These are phyloP conservation scores for Tricholauxania praeusta DNA, from an alignment of 2,888 invertebrate species.

Conservation along the genomic window DNA sequence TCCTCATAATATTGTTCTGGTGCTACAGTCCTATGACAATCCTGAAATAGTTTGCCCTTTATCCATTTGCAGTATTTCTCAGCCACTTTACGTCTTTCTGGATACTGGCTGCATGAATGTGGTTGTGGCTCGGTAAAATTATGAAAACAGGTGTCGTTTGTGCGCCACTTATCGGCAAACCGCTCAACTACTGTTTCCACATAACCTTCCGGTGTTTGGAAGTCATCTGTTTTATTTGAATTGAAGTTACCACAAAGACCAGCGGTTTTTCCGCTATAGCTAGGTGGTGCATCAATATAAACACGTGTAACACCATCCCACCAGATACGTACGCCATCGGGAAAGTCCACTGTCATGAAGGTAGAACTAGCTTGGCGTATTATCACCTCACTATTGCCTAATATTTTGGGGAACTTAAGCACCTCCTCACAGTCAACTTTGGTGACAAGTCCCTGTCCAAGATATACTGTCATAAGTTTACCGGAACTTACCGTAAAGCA, in stretches of 20 bases:
- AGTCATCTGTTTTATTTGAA: conserved; percentile 88
- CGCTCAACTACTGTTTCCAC: conserved; percentile 82
- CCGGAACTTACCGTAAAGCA: conserved; percentile 69
- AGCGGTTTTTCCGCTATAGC: conserved; percentile 77
- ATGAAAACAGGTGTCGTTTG: conserved; percentile 81
- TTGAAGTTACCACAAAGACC: conserved; percentile 95
- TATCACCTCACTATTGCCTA: conserved; percentile 70
- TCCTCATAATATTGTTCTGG: conserved; percentile 82
- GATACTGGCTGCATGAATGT: conserved; percentile 80
- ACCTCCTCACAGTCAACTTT: conserved; percentile 79
- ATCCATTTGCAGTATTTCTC: conserved; percentile 75
- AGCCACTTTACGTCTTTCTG: conserved; percentile 78
- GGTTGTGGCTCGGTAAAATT: conserved; percentile 67
- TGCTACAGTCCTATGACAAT: conserved; percentile 86
- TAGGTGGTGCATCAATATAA: conserved; percentile 83
- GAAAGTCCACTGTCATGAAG: conserved; percentile 74
- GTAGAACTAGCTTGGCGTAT: conserved; percentile 84
- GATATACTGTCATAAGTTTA: conserved; percentile 71
- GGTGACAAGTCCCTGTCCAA: conserved; percentile 81
- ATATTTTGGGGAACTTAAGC: conserved; percentile 73
- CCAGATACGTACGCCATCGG: conserved; percentile 82
- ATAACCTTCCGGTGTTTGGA: conserved; percentile 87
- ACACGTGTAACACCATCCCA: conserved; percentile 91
- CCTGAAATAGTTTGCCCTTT: conserved; percentile 69
- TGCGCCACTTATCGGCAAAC: conserved; percentile 93